phyloP scores from a whole-genome alignment of 2,888 invertebrate genomes.

The Drosophila phalerata region DNA sequence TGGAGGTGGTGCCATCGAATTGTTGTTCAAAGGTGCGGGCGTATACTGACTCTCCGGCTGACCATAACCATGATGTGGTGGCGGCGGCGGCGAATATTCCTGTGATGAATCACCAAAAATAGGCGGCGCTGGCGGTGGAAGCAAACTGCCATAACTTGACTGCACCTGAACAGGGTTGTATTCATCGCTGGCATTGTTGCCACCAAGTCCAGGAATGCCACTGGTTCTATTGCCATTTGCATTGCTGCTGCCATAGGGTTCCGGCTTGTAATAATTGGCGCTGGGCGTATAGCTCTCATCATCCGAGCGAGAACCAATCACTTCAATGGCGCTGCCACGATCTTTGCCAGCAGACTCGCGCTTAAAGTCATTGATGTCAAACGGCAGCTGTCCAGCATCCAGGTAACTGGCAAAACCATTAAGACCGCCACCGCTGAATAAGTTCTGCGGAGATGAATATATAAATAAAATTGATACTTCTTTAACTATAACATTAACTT shows the following conservation, averaged over 20 bases:
- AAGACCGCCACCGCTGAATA: constrained; percentile 79
- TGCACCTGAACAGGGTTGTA: constrained; percentile 54
- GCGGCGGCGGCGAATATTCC: constrained; percentile 76
- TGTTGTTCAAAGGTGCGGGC: constrained; percentile 54
- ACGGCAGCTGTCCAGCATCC: constrained; percentile 87
- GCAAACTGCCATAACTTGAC: constrained; percentile 55
- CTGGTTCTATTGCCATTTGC: constrained; percentile 43
- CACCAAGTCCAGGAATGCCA: constrained; percentile 59
- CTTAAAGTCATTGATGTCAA: constrained; percentile 86
- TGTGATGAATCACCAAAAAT: constrained; percentile 51
- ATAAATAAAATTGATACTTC: neutral
- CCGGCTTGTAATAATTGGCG: constrained; percentile 86
- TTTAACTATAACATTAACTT: constrained; percentile 1
- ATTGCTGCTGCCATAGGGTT: constrained; percentile 59
- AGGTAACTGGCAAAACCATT: constrained; percentile 89
- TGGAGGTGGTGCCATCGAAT: constrained; percentile 68
- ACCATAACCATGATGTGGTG: constrained; percentile 78
- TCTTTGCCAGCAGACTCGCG: constrained; percentile 70
- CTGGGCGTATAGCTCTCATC: constrained; percentile 86
- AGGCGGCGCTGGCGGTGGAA: constrained; percentile 78
- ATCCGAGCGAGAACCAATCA: constrained; percentile 87
- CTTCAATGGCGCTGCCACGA: constrained; percentile 86
- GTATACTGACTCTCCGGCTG: constrained; percentile 79
- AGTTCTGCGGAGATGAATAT: constrained; percentile 61
- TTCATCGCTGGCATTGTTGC: constrained; percentile 42